A percentile compares a stretch with the other conserved stretches of the same genome.
Conservation (phyloP, 2,797 vertebrate genomes). For the Helostoma temminkii region DNA sequence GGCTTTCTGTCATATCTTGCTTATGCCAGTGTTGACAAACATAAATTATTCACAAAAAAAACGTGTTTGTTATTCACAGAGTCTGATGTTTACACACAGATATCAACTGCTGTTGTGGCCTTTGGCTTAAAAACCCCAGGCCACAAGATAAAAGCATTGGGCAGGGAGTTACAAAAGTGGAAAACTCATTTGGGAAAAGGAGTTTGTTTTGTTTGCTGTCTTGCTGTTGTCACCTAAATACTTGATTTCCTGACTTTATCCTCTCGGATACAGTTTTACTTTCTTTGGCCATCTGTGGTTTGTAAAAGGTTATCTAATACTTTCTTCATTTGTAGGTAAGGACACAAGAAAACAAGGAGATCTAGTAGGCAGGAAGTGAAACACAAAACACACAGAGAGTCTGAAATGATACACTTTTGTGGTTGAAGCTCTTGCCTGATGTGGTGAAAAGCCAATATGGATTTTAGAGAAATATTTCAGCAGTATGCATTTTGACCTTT, state of each 20-base stretch:
- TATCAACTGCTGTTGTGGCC: slow-evolving; percentile 4
- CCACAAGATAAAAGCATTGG: slow-evolving; percentile 24
- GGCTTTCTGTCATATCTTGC: slow-evolving; percentile 17
- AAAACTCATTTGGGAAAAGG: slow-evolving; percentile 24
- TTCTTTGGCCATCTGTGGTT: slow-evolving; percentile 33
- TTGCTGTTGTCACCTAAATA: slow-evolving; percentile 9
- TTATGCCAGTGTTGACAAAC: not conserved
- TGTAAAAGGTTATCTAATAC: slow-evolving; percentile 46
- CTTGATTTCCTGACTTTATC: slow-evolving; percentile 20
- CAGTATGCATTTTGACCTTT: slow-evolving; percentile 35
- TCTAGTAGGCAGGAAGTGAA: slow-evolving; percentile 9
- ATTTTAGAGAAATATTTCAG: slow-evolving; percentile 30
- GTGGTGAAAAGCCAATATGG: slow-evolving; percentile 26
- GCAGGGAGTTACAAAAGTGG: slow-evolving; percentile 12
- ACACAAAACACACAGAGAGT: slow-evolving; percentile 1
- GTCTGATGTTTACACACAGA: slow-evolving; percentile 12
- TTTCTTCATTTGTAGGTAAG: slow-evolving; percentile 7
- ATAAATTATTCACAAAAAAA: slow-evolving; percentile 45
- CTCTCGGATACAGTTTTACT: slow-evolving; percentile 8
- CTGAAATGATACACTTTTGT: slow-evolving; percentile 25
- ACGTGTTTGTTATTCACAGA: slow-evolving; percentile 22
- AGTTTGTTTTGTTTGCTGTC: slow-evolving; percentile 17
- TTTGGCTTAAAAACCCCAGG: slow-evolving; percentile 22
- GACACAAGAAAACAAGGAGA: slow-evolving; percentile 23
- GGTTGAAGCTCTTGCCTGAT: slow-evolving; percentile 37